Conservation (phyloP, 2,888 invertebrate species). For the Drosophila eohydei region DNA sequence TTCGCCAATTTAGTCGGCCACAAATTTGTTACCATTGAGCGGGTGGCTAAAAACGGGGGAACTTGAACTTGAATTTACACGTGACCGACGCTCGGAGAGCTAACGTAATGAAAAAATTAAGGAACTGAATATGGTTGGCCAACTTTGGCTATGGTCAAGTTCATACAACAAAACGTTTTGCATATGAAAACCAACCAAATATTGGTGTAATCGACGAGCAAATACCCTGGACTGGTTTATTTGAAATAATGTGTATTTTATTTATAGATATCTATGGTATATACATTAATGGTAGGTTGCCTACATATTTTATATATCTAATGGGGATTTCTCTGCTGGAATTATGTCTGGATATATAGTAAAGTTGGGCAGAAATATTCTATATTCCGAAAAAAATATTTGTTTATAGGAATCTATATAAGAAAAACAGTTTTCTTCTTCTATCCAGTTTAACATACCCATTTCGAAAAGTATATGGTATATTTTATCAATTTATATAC, state of each 20-base stretch:
- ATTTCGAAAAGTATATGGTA: no score
- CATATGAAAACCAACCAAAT: constrained; percentile 41
- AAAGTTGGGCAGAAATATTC: no score
- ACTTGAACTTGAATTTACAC: constrained; percentile 75
- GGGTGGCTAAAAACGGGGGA: constrained; percentile 24
- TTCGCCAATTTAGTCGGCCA: constrained; percentile 50
- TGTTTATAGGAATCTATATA: no score
- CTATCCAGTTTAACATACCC: no score
- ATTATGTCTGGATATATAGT: no score
- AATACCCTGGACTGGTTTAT: constrained; percentile 16
- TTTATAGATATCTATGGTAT: no score
- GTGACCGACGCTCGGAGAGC: constrained; percentile 28
- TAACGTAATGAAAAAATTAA: constrained; percentile 19
- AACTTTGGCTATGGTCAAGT: constrained; percentile 63
- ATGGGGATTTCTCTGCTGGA: no score
- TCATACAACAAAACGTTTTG: constrained; percentile 62
- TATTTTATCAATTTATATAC: no score
- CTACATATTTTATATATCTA: no score
- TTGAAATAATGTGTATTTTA: background rate
- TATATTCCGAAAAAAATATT: no score
- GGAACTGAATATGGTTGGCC: constrained; percentile 44
- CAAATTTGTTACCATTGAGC: constrained; percentile 50
- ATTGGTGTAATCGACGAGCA: background rate
- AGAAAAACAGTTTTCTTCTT: no score
- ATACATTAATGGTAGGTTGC: no score